phyloP scores from a whole-genome alignment of 2,113 vertebrate genomes.

The Bungarus multicinctus region DNA sequence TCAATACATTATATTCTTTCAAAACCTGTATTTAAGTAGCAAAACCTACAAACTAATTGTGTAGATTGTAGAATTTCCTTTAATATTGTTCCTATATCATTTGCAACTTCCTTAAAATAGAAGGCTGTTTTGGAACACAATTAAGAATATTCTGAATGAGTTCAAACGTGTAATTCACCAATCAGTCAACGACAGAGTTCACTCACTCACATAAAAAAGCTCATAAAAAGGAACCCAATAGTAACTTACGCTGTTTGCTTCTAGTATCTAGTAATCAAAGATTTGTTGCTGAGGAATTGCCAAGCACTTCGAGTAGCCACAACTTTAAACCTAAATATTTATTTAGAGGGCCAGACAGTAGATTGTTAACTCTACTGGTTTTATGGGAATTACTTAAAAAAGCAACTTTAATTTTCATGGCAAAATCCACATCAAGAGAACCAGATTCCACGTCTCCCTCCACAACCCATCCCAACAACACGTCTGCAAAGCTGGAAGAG shows the following conservation, averaged over 20 bases:
- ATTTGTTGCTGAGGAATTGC: not conserved
- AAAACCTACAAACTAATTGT: not conserved
- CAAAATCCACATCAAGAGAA: not conserved
- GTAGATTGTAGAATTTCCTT: slow-evolving; percentile 14
- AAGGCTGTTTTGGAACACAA: not conserved
- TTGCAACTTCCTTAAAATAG: not conserved
- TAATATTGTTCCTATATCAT: not conserved
- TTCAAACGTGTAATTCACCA: not conserved
- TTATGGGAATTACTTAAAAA: not conserved
- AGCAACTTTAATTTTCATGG: not conserved
- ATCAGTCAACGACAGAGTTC: not conserved
- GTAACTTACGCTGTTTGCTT: not conserved
- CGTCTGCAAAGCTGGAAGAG: not conserved
- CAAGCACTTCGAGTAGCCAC: not conserved
- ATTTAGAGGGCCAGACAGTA: not conserved
- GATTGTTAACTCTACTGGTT: not conserved
- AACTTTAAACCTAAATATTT: not conserved
- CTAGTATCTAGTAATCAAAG: not conserved
- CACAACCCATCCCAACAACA: not conserved
- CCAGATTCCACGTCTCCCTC: not conserved
- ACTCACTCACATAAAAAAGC: not conserved
- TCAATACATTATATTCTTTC: slow-evolving; percentile 14
- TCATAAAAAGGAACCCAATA: not conserved
- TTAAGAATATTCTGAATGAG: not conserved
- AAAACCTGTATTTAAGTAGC: not conserved